Conservation (phyloP, 2,797 vertebrate species). For the Okamejei kenojei region DNA sequence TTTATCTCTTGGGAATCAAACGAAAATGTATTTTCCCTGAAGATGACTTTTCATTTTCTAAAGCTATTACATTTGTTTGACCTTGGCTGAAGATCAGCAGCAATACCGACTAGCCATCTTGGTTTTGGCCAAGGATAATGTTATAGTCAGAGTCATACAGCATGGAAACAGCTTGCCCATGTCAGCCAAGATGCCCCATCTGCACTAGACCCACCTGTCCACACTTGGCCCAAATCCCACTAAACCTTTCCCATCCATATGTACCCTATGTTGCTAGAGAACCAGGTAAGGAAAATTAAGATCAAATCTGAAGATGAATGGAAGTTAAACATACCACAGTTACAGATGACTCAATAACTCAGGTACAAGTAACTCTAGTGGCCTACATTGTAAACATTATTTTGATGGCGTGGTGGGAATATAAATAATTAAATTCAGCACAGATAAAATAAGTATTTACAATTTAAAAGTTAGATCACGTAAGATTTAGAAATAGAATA, state of each 20-base stretch:
- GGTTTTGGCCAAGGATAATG: background rate
- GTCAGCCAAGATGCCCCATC: too few relatives aligned
- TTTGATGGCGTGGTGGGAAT: background rate
- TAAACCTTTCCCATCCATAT: too few relatives aligned
- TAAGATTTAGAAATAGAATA: background rate
- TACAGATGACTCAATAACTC: background rate
- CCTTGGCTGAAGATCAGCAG: background rate
- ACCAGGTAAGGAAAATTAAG: background rate
- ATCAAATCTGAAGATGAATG: background rate
- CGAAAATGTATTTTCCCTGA: constrained; percentile 3
- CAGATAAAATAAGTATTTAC: background rate
- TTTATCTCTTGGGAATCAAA: background rate
- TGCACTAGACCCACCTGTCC: too few relatives aligned
- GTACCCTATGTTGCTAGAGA: background rate
- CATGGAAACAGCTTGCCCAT: too few relatives aligned
- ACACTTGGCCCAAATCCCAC: too few relatives aligned
- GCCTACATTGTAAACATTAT: background rate
- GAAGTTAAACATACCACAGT: background rate
- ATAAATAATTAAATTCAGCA: background rate
- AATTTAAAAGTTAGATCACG: background rate
- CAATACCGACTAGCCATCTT: background rate
- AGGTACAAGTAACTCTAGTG: background rate
- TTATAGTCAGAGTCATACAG: too few relatives aligned
- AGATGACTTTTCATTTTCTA: background rate
- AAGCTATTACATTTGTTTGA: background rate